A percentile compares a stretch with the other conserved stretches of the same genome.
These are phyloP conservation scores for Aphaenogaster ashmeadi DNA, from an alignment of 1,140 invertebrate species.

Conservation along the genomic window DNA sequence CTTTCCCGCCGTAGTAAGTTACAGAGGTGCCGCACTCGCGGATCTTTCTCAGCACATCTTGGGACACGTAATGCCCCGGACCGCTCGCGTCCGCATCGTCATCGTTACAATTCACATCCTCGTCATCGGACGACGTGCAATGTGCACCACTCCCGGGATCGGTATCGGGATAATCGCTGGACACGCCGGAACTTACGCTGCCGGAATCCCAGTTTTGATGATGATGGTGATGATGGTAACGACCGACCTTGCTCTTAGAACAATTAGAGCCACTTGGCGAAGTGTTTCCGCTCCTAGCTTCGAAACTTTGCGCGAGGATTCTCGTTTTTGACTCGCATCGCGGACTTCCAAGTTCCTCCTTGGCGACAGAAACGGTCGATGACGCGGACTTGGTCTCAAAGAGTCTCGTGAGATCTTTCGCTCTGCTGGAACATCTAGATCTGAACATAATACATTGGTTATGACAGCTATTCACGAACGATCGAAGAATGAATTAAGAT, in stretches of 20 bases:
- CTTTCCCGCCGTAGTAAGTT: conserved; percentile 95
- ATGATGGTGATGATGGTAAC: conserved; percentile 69
- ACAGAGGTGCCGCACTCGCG: conserved; percentile 94
- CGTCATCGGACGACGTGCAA: conserved; percentile 84
- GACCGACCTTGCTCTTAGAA: conserved; percentile 75
- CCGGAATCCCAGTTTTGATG: conserved; percentile 86
- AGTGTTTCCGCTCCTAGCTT: conserved; percentile 82
- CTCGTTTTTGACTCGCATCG: conserved; percentile 83
- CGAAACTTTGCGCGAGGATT: conserved; percentile 84
- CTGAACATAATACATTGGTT: conserved; percentile 65
- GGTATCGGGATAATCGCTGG: conserved; percentile 87
- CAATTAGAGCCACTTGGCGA: conserved; percentile 82
- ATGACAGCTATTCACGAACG: background rate
- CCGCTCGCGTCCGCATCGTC: conserved; percentile 78
- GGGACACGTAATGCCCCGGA: conserved; percentile 90
- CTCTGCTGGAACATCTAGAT: conserved; percentile 84
- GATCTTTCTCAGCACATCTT: conserved; percentile 95
- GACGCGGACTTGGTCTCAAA: conserved; percentile 82
- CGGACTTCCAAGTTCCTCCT: conserved; percentile 74
- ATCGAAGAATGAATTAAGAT: background rate
- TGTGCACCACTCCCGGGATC: conserved; percentile 84
- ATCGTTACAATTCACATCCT: conserved; percentile 78
- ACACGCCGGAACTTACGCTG: conserved; percentile 87
- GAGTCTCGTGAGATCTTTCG: conserved; percentile 84
- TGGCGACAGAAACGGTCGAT: conserved; percentile 64